These are phyloP conservation scores for Papilio polytes DNA, from an alignment of 1,140 invertebrate species.

Conservation along the genomic window DNA sequence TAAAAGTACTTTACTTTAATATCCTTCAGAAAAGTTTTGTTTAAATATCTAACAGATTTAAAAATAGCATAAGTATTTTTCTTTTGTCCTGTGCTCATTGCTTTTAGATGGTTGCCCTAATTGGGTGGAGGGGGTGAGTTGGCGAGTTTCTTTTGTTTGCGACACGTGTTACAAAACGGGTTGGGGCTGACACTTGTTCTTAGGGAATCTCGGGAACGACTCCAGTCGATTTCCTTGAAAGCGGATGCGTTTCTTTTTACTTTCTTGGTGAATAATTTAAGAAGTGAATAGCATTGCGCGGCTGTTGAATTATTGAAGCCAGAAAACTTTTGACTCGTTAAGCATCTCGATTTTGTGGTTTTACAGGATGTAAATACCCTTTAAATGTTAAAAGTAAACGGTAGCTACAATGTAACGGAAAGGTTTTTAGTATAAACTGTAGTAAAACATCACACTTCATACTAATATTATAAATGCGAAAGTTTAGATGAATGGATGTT, in stretches of 20 bases:
- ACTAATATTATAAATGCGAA: too few relatives aligned
- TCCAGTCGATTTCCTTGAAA: conserved; percentile 63
- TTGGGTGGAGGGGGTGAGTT: conserved; percentile 58
- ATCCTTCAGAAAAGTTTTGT: background rate
- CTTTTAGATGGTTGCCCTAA: conserved; percentile 36
- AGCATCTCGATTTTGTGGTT: background rate
- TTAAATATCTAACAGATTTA: background rate
- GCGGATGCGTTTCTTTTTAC: conserved; percentile 54
- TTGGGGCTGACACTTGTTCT: conserved; percentile 78
- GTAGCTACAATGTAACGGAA: background rate
- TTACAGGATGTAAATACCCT: conserved; percentile 13
- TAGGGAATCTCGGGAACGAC: conserved; percentile 65
- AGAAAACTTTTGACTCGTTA: conserved; percentile 37
- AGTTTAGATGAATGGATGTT: too few relatives aligned
- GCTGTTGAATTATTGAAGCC: conserved; percentile 40
- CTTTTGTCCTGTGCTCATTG: background rate
- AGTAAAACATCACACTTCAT: too few relatives aligned
- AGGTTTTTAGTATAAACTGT: background rate
- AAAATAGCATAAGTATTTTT: background rate
- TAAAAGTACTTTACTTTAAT: background rate
- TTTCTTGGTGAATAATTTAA: conserved; percentile 56
- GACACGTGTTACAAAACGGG: conserved; percentile 82
- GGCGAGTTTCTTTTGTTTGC: conserved; percentile 81
- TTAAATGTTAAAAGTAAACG: background rate
- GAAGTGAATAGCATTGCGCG: conserved; percentile 48